Conservation (phyloP, 2,797 vertebrate genomes). For the Oreonectes daqikongensis region DNA sequence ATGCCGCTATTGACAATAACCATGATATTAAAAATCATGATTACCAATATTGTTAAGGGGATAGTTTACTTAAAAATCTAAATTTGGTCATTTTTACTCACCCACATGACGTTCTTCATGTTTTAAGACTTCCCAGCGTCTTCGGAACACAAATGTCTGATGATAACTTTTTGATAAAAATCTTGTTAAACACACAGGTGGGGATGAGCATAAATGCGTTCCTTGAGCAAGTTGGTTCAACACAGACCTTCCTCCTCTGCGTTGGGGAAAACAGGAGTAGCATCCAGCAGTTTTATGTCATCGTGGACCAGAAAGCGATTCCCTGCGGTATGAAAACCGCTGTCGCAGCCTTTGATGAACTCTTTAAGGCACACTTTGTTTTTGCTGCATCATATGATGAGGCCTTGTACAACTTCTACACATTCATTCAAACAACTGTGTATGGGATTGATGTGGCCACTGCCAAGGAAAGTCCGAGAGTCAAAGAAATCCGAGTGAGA, state of each 20-base stretch:
- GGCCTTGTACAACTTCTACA: background rate
- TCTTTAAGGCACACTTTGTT: background rate
- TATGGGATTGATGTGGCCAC: background rate
- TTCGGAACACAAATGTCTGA: too few relatives aligned
- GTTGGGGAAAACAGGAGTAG: constrained; percentile 38
- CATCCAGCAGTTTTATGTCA: constrained; percentile 49
- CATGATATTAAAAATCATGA: too few relatives aligned
- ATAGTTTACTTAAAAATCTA: too few relatives aligned
- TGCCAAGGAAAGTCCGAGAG: background rate
- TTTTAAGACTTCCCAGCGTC: too few relatives aligned
- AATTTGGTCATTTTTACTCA: too few relatives aligned
- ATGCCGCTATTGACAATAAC: too few relatives aligned
- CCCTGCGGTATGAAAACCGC: constrained; percentile 24
- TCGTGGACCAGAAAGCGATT: constrained; percentile 52
- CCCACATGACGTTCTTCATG: too few relatives aligned
- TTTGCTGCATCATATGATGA: background rate
- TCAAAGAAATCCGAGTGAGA: background rate
- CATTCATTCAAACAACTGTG: background rate
- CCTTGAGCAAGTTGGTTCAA: constrained; percentile 16
- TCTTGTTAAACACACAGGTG: constrained; percentile 10
- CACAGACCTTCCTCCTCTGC: constrained; percentile 47
- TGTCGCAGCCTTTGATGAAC: background rate
- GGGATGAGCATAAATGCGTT: constrained; percentile 17
- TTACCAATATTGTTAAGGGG: too few relatives aligned
- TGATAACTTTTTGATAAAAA: background rate